Percentiles rank a stretch among this genome's conserved stretches.
phyloP scores from a whole-genome alignment of 35 echinoderm and acorn worm species.

The Patiria miniata region DNA sequence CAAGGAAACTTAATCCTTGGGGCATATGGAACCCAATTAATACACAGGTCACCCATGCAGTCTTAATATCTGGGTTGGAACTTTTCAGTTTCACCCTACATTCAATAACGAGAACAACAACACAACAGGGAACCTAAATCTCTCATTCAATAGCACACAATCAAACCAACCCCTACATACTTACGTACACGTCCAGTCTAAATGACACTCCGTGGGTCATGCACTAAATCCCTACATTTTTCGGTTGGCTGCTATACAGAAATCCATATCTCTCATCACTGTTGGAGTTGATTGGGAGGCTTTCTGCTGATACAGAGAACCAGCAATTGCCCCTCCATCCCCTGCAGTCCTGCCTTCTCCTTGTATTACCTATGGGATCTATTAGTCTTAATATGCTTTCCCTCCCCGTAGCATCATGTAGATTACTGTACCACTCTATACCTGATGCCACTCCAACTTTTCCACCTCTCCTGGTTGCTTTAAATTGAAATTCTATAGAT shows the following conservation, averaged over 20 bases:
- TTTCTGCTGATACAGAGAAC: background rate
- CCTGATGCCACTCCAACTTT: too few species aligned
- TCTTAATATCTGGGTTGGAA: background rate
- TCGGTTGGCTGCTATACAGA: background rate
- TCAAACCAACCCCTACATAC: background rate
- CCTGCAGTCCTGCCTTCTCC: background rate
- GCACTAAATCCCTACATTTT: conserved; percentile 18
- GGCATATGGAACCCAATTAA: conserved; percentile 33
- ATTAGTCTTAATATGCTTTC: background rate
- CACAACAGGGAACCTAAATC: background rate
- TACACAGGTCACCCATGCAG: conserved; percentile 29
- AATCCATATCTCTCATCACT: conserved; percentile 7
- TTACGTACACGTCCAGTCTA: background rate
- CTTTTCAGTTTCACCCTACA: conserved; percentile 4
- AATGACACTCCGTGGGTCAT: background rate
- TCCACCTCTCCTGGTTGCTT: too few species aligned
- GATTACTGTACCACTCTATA: too few species aligned
- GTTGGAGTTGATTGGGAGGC: background rate
- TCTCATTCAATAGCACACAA: background rate
- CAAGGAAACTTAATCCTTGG: conserved; percentile 24
- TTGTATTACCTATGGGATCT: conserved; percentile 11
- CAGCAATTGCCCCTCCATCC: background rate
- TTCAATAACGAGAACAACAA: conserved; percentile 9
- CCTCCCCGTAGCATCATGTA: background rate
- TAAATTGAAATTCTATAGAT: too few species aligned